phyloP scores from a whole-genome alignment of 2,113 vertebrate species.

The Platichthys stellatus region DNA sequence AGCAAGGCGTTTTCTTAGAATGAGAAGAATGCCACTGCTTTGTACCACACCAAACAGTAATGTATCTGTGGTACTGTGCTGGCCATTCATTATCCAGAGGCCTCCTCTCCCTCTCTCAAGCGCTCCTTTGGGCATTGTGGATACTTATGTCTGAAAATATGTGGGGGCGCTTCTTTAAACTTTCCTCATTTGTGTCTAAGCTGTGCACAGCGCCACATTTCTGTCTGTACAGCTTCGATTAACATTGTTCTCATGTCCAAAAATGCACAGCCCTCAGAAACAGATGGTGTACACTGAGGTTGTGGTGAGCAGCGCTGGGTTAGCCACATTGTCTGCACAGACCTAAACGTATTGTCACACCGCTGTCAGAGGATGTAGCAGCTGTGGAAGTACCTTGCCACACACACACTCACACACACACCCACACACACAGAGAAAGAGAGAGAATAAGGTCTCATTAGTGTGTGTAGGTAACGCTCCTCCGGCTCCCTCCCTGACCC shows the following conservation, averaged over 20 bases:
- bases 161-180: conserved; percentile 49
- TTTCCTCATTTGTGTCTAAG: conserved; percentile 16
- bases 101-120: conserved; percentile 39
- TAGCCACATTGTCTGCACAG: conserved; percentile 72
- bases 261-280: conserved; percentile 4
- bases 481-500: conserved; percentile 67
- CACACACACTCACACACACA: conserved; percentile 30
- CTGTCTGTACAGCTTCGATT: conserved; percentile 11
- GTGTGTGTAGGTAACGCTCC: conserved; percentile 69
- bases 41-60: conserved; percentile 75
- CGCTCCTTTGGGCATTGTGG: conserved; percentile 48
- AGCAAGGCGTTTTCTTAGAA: conserved; percentile 78
- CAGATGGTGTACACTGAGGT: conserved; percentile 62
- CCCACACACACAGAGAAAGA: conserved; percentile 46
- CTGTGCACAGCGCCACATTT: neutral
- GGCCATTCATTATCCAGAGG: conserved; percentile 71
- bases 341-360: conserved; percentile 67
- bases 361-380: conserved; percentile 74
- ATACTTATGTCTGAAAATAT: conserved; percentile 50
- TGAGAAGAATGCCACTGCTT: conserved; percentile 76
- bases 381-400: conserved; percentile 45
- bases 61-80: conserved; percentile 67
- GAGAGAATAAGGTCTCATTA: conserved; percentile 78
- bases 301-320: conserved; percentile 69
- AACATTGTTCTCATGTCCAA: conserved; percentile 10